Percentiles rank a stretch among this genome's conserved stretches.
Evolutionary conservation across 2,797 vertebrate genomes (phyloP).

Genomic region (Eulemur albifrons): DNA sequence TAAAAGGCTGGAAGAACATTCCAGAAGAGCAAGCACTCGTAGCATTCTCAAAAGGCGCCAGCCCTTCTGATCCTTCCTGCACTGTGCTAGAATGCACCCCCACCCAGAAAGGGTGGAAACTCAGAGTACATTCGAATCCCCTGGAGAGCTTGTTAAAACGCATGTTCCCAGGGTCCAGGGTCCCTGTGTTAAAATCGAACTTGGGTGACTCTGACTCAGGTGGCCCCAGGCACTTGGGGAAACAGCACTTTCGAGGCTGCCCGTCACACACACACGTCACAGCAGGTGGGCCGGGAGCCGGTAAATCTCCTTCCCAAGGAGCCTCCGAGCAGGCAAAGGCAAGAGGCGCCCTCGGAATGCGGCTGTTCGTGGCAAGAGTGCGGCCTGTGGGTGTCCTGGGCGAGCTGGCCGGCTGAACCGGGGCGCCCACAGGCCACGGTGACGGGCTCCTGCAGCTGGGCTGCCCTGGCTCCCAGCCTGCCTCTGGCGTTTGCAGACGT

Average conservation of each 20-base stretch:
- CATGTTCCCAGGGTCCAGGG: background rate
- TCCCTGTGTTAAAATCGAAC: background rate
- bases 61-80: background rate
- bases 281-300: rapidly evolving
- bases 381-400: rapidly evolving
- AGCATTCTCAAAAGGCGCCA: background rate
- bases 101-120: background rate
- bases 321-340: background rate
- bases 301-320: background rate
- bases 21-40: background rate
- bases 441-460: background rate
- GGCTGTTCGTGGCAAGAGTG: rapidly evolving
- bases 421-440: too few species aligned
- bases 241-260: background rate
- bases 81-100: rapidly evolving
- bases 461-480: background rate
- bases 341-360: rapidly evolving
- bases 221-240: background rate
- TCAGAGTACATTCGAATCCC: too few species aligned
- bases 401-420: background rate
- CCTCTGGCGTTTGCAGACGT: background rate
- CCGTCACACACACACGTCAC: rapidly evolving
- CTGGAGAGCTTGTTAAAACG: background rate
- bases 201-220: background rate
- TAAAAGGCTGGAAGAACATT: background rate